Evolutionary conservation across 1,140 invertebrate species (phyloP), one percentile per base, ranked within the genome.

Genomic region (Atta cephalotes): DNA sequence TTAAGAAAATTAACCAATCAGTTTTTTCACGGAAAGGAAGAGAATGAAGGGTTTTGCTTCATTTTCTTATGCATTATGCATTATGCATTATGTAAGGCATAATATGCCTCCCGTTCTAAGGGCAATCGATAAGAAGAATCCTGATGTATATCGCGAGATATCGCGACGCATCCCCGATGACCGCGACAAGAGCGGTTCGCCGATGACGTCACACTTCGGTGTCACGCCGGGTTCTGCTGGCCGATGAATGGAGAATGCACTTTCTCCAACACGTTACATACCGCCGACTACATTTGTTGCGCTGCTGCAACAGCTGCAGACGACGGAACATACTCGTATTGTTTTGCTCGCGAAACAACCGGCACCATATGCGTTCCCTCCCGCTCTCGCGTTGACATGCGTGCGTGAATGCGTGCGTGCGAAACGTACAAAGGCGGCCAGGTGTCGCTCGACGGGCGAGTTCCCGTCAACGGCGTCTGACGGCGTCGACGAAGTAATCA

Each of bases 201-300:
- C 63, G 18, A 16, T 81, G 78, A 81, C 78, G 65, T 81, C 65
- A 71, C 65, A 49, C 45, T 10, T 28, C 39, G 21, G 31, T 25
- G 49, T 70, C 49, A 14, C n/a, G 45, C 45, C 51, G 18, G 53
- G 28, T 62, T 60, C 35, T 35, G 72, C 45, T n/a, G 28, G 31
- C 25, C 65, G 78, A 81, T 81, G 78, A 81, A 81, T 81, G 65
- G 49, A 45, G 78, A 70, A 81, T 16, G 78, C 66, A 81, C 78
- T 81, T 81, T 81, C 78, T 81, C 78, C 45, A 12, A 35, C 62
- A 12, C 56, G 58, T 53, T 60, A 68, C 56, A 66, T 56, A 12
- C 28, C 74, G 45, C 74, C 31, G 31, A 35, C 49, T 71, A 65
- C 31, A 71, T 81, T 70, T 81, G 60, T 65, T 49, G 65, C 49